Base-by-base conservation (phyloP, 2,888 invertebrate species). In the Chaetoderma sp. region DNA sequence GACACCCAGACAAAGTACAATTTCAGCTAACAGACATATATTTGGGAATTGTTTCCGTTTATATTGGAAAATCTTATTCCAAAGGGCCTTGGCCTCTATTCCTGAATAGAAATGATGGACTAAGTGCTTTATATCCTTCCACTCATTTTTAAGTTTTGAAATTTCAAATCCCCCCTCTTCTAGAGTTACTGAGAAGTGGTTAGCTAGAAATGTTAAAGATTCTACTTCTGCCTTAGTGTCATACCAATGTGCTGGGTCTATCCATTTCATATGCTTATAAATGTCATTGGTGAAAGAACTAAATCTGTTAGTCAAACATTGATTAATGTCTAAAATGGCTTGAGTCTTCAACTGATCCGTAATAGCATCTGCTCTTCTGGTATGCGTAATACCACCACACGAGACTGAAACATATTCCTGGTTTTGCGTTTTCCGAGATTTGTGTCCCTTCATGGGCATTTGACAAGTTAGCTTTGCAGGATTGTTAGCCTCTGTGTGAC, bases 41-140 rank as follows among this genome's bases (percentile, higher is more conserved):
- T 57, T 57, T 57, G 58, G 58, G 45, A 57, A 57, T 4, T 10
- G 5, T n/a, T 57, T 32, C 28, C 27, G 21, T 36, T 27, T 56
- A 36, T 39, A 56, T 1, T 25, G n/a, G 18, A 56, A 10, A 56
- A 56, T 36, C 10, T 56, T 45, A 6, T 45, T 45, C 47, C 47
- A 45, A n/a, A 45, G 16, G 6, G 8, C 47, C 18, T 10, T 6
- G 47, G 47, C 47, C 18, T 45, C 18, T 8, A 45, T 6, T 23
- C 21, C 21, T 18, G 6, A 18, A 18, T 45, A 45, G 18, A 45
- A 45, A 6, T 6, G 16, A 8, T 45, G 18, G 6, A 45, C 47
- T 6, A 23, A 18, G 6, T 45, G 10, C 21, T 45, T 45, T 23
- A 45, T 8, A 23, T 45, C 6, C 21, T 45, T 45, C 47, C 47